phyloP scores from a whole-genome alignment of 64 coral and sea anemone species.

The Hydrozoanthus tunicans region DNA sequence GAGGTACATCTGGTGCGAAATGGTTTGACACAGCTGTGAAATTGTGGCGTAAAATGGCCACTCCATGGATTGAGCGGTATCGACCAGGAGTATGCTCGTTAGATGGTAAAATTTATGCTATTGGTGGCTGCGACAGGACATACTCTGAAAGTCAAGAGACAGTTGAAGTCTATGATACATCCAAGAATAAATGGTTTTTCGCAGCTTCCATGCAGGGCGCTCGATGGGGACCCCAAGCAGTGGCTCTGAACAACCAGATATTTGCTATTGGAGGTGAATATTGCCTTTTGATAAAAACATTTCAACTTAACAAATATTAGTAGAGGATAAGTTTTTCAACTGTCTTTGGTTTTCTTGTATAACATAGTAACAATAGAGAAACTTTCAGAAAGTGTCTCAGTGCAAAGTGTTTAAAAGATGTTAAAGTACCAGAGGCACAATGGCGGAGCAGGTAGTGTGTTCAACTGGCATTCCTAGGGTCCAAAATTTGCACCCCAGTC shows the following conservation, averaged over 20 bases:
- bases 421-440: no score
- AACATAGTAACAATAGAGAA: no score
- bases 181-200: conserved; percentile 31
- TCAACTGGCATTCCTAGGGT: no score
- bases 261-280: conserved; percentile 79
- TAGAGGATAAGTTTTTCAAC: no score
- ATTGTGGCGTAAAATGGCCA: conserved; percentile 22
- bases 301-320: no score
- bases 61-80: conserved; percentile 47
- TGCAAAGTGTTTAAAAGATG: no score
- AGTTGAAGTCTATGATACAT: conserved; percentile 53
- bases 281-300: no score
- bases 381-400: no score
- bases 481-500: no score
- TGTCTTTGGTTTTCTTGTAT: no score
- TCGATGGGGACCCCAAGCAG: conserved; percentile 65
- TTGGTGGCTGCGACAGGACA: conserved; percentile 72
- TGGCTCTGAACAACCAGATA: conserved; percentile 52
- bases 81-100: conserved; percentile 69
- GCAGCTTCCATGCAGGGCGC: conserved; percentile 40
- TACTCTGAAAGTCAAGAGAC: conserved; percentile 52
- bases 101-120: conserved; percentile 55
- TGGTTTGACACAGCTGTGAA: conserved; percentile 39
- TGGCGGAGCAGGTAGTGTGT: no score
- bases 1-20: conserved; percentile 44